These are phyloP conservation scores for Zalophus californianus DNA, from an alignment of 2,797 vertebrate species.

Conservation along the genomic window DNA sequence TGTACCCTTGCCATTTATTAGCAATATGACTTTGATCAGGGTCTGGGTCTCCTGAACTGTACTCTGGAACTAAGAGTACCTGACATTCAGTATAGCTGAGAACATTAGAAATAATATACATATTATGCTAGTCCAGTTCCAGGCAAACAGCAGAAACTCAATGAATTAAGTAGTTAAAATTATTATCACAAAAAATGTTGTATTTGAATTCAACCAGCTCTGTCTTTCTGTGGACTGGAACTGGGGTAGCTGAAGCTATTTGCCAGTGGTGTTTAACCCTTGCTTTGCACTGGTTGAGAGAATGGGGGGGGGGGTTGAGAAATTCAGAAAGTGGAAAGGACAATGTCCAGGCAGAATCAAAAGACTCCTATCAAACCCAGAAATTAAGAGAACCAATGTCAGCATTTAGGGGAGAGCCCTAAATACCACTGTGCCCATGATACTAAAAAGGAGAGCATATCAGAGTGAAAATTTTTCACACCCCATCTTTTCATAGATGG, in stretches of 20 bases:
- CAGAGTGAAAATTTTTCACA: background rate
- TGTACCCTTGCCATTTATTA: background rate
- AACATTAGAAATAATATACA: background rate
- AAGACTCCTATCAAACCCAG: background rate
- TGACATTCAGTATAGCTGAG: background rate
- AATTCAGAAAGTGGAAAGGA: background rate
- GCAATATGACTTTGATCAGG: background rate
- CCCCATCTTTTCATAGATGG: background rate
- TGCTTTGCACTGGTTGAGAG: background rate
- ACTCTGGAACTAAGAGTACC: background rate
- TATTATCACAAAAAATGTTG: slow-evolving; percentile 12
- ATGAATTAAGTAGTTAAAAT: background rate
- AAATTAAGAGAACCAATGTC: background rate
- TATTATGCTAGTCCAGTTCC: background rate
- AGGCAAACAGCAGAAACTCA: background rate
- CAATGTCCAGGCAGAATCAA: background rate
- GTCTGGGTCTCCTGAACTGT: background rate
- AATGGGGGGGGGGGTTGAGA: background rate
- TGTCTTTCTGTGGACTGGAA: background rate
- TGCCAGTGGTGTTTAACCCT: background rate
- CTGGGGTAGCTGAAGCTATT: background rate
- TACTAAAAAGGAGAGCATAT: background rate
- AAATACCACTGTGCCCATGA: background rate
- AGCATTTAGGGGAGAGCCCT: background rate
- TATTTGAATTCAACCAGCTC: background rate